Percentiles rank a stretch among this genome's conserved stretches.
Conservation (phyloP, 2,797 vertebrate genomes). For the Toxotes lorentzi region DNA sequence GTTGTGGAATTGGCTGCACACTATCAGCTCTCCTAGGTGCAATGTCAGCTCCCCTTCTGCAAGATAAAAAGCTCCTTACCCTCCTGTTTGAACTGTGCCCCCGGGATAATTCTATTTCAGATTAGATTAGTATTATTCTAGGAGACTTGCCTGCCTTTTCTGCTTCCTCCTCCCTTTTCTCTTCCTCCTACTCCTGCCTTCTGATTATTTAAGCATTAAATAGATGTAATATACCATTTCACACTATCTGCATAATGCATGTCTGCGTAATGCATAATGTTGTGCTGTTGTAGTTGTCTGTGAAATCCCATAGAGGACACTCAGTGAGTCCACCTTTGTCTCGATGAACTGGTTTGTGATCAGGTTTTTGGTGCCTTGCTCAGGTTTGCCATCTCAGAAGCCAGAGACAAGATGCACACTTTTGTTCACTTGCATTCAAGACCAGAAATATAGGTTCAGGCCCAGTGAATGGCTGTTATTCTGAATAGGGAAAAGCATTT, state of each 20-base stretch:
- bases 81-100: conserved; percentile 42
- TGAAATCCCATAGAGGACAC: conserved; percentile 1
- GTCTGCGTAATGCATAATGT: neutral
- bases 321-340: neutral
- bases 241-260: neutral
- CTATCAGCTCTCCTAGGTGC: conserved; percentile 30
- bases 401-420: conserved; percentile 16
- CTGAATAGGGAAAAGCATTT: conserved; percentile 20
- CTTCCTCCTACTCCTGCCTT: neutral
- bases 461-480: conserved; percentile 27
- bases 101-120: conserved; percentile 60
- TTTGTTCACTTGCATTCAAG: conserved; percentile 53
- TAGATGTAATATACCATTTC: neutral
- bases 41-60: conserved; percentile 46
- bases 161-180: neutral
- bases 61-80: conserved; percentile 63
- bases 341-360: conserved; percentile 52
- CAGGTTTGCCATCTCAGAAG: conserved; percentile 41
- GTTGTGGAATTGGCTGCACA: conserved; percentile 38
- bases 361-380: conserved; percentile 29
- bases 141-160: conserved; percentile 20
- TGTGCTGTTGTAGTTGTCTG: neutral
- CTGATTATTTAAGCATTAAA: neutral
- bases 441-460: conserved; percentile 69
- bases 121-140: conserved; percentile 68